Evolutionary conservation across 2,113 vertebrate genomes (phyloP), one percentile per base, ranked within the genome.

Genomic region (Xyliphius kryptos): DNA sequence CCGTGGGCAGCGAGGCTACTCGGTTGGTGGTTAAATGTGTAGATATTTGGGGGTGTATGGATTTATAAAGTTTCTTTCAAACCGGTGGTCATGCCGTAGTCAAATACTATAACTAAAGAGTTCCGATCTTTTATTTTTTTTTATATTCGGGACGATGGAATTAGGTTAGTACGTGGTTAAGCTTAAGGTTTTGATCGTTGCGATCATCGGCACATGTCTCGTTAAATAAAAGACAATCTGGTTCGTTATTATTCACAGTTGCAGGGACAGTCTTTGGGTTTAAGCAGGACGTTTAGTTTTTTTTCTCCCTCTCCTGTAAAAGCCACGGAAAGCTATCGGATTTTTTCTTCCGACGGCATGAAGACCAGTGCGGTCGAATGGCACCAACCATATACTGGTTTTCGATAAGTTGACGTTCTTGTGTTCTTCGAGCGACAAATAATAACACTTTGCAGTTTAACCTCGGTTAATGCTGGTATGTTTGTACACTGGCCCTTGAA

Each of bases 181-280:
- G 26, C 26, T 32, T 32, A n/a, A n/a, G 26, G 26, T 32, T 32
- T 32, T 32, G 4, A 6, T 32, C 26, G 26, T 32, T 6, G 7
- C 16, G 12, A 32, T 36, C 14, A 38, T 61, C 47, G 47, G 14
- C 46, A 61, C 59, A 51, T 61, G 59, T 47, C 47, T 50, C 5
- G 59, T 8, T 21, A 16, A 26, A 50, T 60, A 48, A 37, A 90
- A 90, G 80, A 71, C 80, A 63, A 72, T 71, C 58, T 77, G 70
- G 59, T 81, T 79, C 77, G 81, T 85, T 92, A 90, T 83, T 73
- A 87, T 92, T 97, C 93, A 97, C 92, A 97, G 91, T 95, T 75
- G 78, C 94, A 95, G 92, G 91, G 84, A 91, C 92, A 93, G 89
- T 97, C 94, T 98, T 98, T 98, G 93, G 94, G 94, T 90, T 93